phyloP scores from a whole-genome alignment of 2,113 vertebrate genomes.

The Elephas maximus region DNA sequence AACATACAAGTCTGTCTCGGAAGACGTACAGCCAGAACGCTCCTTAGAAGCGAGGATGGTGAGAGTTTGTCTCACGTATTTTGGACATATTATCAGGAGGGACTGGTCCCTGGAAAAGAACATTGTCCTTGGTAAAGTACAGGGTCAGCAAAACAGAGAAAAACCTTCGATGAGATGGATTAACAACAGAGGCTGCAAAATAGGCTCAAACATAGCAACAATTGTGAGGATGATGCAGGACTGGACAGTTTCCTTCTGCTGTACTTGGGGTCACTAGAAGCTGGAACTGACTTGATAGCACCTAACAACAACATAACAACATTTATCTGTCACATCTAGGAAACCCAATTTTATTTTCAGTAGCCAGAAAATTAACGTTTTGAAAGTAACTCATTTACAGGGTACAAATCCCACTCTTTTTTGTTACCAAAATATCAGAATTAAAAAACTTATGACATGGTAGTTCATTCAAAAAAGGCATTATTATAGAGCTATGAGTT shows the following conservation, averaged over 20 bases:
- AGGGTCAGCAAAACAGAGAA: not conserved
- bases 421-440: not conserved
- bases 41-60: not conserved
- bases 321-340: constrained; percentile 8
- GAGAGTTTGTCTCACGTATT: not conserved
- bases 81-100: not conserved
- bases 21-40: not conserved
- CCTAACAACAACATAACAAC: not conserved
- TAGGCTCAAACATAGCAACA: not conserved
- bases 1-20: not conserved
- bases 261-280: not conserved
- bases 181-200: not conserved
- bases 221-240: not conserved
- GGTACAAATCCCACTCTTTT: not conserved
- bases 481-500: not conserved
- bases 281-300: not conserved
- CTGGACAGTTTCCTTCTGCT: not conserved
- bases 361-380: constrained; percentile 45
- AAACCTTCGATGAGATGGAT: not conserved
- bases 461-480: not conserved
- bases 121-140: not conserved
- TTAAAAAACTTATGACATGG: not conserved
- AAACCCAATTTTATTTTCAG: constrained; percentile 52
- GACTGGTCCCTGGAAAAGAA: not conserved
- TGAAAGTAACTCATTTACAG: not conserved